Conservation (phyloP, 2,888 invertebrate species). For the Amphiduros pacificus region DNA sequence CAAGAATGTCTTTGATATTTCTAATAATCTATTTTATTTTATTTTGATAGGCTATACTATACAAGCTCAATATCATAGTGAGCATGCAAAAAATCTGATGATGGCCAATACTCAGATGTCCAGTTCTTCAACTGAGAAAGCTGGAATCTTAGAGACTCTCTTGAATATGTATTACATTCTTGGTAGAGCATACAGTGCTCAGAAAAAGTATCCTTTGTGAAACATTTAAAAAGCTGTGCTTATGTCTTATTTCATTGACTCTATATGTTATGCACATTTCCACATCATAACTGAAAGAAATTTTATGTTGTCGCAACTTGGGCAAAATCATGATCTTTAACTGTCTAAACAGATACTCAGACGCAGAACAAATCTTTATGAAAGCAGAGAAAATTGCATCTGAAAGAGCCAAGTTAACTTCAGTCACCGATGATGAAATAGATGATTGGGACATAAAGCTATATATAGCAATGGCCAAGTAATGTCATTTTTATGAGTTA, state of each 20-base stretch:
- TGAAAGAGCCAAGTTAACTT: constrained; percentile 41
- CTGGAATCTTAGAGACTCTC: constrained; percentile 44
- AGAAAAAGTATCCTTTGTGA: constrained; percentile 47
- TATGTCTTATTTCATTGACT: too few species aligned
- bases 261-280: too few species aligned
- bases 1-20: neutral
- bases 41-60: constrained; percentile 48
- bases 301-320: too few species aligned
- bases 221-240: too few species aligned
- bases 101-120: constrained; percentile 41
- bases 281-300: too few species aligned
- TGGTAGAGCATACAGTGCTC: constrained; percentile 40
- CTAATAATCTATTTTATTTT: too few species aligned
- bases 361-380: constrained; percentile 45
- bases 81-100: constrained; percentile 48
- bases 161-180: constrained; percentile 46
- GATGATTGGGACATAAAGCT: constrained; percentile 49
- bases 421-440: constrained; percentile 44
- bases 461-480: constrained; percentile 46
- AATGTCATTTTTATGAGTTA: neutral
- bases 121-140: constrained; percentile 42
- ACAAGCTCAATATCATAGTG: constrained; percentile 53
- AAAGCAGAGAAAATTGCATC: constrained; percentile 48
- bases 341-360: constrained; percentile 37
- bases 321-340: too few species aligned